Base-by-base conservation (phyloP, 2,113 vertebrate genomes). In the Toxotes jaculatrix region DNA sequence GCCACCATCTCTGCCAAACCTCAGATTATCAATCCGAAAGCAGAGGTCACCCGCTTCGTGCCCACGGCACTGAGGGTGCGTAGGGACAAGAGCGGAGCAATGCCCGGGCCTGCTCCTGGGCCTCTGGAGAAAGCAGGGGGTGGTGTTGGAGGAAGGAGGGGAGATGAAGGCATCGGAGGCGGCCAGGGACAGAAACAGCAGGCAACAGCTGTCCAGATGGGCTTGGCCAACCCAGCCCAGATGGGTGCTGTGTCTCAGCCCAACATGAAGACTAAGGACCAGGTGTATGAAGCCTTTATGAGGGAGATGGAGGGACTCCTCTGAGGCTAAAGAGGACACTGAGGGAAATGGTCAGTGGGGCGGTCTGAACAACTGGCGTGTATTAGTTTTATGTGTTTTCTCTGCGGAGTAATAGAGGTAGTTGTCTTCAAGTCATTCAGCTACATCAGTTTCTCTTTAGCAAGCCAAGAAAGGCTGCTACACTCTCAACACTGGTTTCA, bases 271-370 rank as follows among this genome's bases (percentile, higher is more conserved):
- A 99, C 98, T 72, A 99, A 99, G 93, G 98, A 99, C 95, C 97
- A 99, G 87, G 96, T 99, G 74, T 99, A 99, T 87, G 98, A 99
- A 93, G 97, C 97, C 38, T 99, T 99, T 88, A 99, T 99, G 98
- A 97, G 98, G 79, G 98, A 99, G 92, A 99, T 99, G 98, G 97
- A 99, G 87, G 97, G 98, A 77, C 96, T 99, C 6, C 96, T 99
- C 51, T 96, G 92, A 94, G 69, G 86, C 64, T 82, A 2, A 0
- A 13, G 62, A 43, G 16, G 36, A 14, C 2, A n/a, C 2, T 59
- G 21, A 9, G 2, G 12, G 1, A 2, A 51, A 38, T 59, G 19
- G 75, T 81, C 32, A 62, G 34, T 27, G 27, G 16, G 36, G 61
- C 6, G 5, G 42, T 59, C 32, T 79, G 14, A 83, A 63, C 49